Percentiles rank a stretch among this genome's conserved stretches.
These are phyloP conservation scores for Chelonia mydas DNA, from an alignment of 2,797 vertebrate genomes.

Conservation along the genomic window DNA sequence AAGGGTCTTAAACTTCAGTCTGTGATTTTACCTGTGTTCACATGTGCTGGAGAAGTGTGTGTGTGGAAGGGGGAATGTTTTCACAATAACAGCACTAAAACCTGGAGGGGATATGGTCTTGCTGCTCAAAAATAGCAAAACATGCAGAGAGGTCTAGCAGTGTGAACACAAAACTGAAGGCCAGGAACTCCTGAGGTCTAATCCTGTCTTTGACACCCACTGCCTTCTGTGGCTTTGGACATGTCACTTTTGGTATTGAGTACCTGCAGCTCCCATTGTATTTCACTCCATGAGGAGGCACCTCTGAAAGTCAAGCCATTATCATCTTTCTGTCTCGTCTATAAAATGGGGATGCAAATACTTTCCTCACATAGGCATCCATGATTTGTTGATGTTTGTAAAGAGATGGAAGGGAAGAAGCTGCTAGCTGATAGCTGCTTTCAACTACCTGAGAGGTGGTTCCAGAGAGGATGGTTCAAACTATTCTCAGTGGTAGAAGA, in stretches of 20 bases:
- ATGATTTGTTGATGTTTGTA: slow-evolving; percentile 38
- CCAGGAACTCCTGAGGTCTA: neutral
- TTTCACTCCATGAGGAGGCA: rapidly evolving
- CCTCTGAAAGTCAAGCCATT: slow-evolving; percentile 49
- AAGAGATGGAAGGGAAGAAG: slow-evolving; percentile 17
- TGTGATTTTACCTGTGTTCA: slow-evolving; percentile 2
- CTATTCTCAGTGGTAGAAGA: too few relatives aligned
- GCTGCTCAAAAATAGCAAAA: neutral
- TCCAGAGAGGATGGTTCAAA: too few relatives aligned
- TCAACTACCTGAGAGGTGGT: too few relatives aligned
- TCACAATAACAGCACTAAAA: neutral
- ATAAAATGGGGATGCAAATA: slow-evolving; percentile 35
- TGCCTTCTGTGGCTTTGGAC: neutral
- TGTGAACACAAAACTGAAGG: neutral
- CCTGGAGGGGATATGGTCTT: neutral
- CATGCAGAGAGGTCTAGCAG: neutral
- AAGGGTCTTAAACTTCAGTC: neutral
- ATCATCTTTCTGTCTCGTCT: slow-evolving; percentile 45
- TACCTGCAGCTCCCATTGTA: neutral
- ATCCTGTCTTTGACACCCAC: neutral
- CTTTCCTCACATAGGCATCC: slow-evolving; percentile 29
- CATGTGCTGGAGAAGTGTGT: neutral
- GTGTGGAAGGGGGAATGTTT: neutral
- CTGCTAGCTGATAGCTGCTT: too few relatives aligned
- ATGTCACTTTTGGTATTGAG: neutral